These are phyloP conservation scores for Patella depressa DNA, from an alignment of 2,888 invertebrate species.

Conservation along the genomic window DNA sequence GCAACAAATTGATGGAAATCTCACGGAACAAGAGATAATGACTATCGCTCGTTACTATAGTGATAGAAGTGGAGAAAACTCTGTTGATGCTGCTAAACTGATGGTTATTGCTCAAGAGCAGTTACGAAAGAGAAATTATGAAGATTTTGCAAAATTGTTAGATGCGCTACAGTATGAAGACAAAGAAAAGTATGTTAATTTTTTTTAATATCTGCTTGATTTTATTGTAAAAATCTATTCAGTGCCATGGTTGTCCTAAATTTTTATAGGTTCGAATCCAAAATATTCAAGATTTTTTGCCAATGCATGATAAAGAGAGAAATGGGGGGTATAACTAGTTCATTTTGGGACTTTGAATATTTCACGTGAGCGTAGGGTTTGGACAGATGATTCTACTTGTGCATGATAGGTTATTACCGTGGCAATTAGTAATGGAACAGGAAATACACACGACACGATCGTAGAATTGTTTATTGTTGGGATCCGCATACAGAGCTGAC, in stretches of 20 bases:
- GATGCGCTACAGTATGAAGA: slow-evolving; percentile 64
- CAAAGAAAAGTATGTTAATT: slow-evolving; percentile 54
- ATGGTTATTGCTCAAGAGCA: slow-evolving; percentile 66
- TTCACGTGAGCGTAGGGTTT: too few species aligned
- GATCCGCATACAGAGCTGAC: too few species aligned
- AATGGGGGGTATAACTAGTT: neutral
- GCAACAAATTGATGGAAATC: slow-evolving; percentile 42
- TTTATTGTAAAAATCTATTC: neutral
- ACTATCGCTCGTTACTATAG: slow-evolving; percentile 62
- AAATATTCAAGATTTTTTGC: neutral
- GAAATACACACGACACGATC: too few species aligned
- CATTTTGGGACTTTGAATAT: too few species aligned
- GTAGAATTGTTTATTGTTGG: too few species aligned
- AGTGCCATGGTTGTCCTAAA: neutral
- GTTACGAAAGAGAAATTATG: slow-evolving; percentile 67
- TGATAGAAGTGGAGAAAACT: slow-evolving; percentile 48
- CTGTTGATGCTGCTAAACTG: slow-evolving; percentile 54
- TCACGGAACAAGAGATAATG: slow-evolving; percentile 65
- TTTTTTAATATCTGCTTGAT: too few species aligned
- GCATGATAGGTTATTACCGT: too few species aligned
- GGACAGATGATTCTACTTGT: too few species aligned
- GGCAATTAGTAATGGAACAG: too few species aligned
- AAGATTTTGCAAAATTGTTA: slow-evolving; percentile 61
- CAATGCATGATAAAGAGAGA: neutral
- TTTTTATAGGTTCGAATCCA: neutral